Conservation (phyloP, 2,888 invertebrate genomes). For the Melanostoma scalare region DNA sequence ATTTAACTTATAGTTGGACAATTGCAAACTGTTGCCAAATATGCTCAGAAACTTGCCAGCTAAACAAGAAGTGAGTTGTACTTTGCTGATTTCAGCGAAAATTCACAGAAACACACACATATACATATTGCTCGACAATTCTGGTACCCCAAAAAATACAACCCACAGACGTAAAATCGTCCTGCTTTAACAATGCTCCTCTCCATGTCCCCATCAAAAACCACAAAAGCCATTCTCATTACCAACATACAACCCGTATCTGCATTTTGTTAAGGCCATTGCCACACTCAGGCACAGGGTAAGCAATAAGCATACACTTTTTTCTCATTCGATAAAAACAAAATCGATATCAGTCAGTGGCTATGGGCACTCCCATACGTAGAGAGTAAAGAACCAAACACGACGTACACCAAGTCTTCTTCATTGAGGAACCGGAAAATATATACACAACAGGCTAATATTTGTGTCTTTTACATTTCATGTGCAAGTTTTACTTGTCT, state of each 20-base stretch:
- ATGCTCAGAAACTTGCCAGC: slow-evolving; percentile 51
- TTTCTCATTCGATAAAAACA: slow-evolving; percentile 41
- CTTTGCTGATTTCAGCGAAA: slow-evolving; percentile 28
- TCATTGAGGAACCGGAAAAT: slow-evolving; percentile 59
- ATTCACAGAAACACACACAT: slow-evolving; percentile 18
- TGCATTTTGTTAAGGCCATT: slow-evolving; percentile 64
- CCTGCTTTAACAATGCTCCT: slow-evolving; percentile 31
- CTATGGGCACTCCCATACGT: neutral
- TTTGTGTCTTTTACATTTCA: slow-evolving; percentile 7
- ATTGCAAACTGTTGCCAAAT: slow-evolving; percentile 62
- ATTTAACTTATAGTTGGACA: slow-evolving; percentile 7
- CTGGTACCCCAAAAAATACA: neutral
- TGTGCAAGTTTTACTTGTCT: slow-evolving; percentile 34
- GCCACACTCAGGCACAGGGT: slow-evolving; percentile 54
- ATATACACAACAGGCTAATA: slow-evolving; percentile 19
- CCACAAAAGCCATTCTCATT: slow-evolving; percentile 11
- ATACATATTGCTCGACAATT: no score
- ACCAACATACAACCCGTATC: slow-evolving; percentile 29
- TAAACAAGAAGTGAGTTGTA: slow-evolving; percentile 37
- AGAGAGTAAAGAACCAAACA: slow-evolving; percentile 14
- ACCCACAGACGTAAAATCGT: slow-evolving; percentile 22
- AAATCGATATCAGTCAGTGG: slow-evolving; percentile 40
- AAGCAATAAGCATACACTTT: slow-evolving; percentile 52
- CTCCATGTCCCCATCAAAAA: slow-evolving; percentile 13
- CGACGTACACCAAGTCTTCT: slow-evolving; percentile 28